Evolutionary conservation across 2,888 invertebrate species (phyloP).

Genomic region (Ennomos fuscantarius): DNA sequence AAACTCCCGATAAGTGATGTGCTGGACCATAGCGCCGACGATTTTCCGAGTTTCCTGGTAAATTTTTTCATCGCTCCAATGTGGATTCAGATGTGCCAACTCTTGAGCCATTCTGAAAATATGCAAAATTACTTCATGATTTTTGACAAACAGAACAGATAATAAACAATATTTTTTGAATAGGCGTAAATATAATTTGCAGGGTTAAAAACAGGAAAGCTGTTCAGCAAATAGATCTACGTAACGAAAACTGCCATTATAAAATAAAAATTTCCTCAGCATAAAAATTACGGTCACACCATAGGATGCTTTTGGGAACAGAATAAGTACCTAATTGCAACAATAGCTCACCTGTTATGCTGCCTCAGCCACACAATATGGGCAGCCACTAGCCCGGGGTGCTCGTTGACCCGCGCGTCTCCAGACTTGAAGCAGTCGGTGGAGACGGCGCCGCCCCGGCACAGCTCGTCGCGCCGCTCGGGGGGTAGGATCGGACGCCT

Average conservation of each 20-base stretch:
- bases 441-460: slow-evolving; percentile 89
- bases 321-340: too few relatives aligned
- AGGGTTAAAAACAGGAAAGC: too few relatives aligned
- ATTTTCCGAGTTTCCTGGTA: slow-evolving; percentile 94
- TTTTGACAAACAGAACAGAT: too few relatives aligned
- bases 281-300: too few relatives aligned
- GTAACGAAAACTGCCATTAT: too few relatives aligned
- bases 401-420: slow-evolving; percentile 92
- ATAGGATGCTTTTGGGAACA: too few relatives aligned
- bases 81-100: slow-evolving; percentile 89
- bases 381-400: slow-evolving; percentile 90
- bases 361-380: slow-evolving; percentile 91
- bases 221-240: too few relatives aligned
- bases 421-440: slow-evolving; percentile 92
- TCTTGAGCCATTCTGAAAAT: slow-evolving; percentile 88
- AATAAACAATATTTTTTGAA: too few relatives aligned
- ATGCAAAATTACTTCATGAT: neutral
- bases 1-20: slow-evolving; percentile 93
- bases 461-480: slow-evolving; percentile 87
- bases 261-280: too few relatives aligned
- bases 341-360: slow-evolving; percentile 84
- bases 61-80: slow-evolving; percentile 95
- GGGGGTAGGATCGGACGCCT: slow-evolving; percentile 85
- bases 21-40: slow-evolving; percentile 92
- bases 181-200: too few relatives aligned